Base-by-base conservation (phyloP, 2,797 vertebrate species). In the Amniataba percoides region DNA sequence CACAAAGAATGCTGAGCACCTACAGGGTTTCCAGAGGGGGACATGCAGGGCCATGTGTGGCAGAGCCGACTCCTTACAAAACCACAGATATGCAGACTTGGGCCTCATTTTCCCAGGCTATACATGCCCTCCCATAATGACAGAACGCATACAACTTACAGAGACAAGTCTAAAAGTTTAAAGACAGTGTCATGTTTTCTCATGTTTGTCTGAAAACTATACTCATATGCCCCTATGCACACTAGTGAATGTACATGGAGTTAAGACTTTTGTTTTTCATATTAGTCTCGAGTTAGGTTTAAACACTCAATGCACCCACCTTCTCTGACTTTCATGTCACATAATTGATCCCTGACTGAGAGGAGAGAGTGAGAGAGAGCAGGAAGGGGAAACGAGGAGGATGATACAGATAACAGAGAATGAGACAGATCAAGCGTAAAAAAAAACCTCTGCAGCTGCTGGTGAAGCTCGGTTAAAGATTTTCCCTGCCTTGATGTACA, bases 21-120 rank as follows among this genome's bases (percentile, higher is more conserved):
- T 64, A 23, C 46, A 64, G 52, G 49, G 66, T 55, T 84, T 65
- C 67, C 72, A 79, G 63, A 65, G 34, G 52, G 36, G 45, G 43
- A 71, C 72, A 7, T 69, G 5, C 66, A 53, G 60, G 62, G 61
- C 76, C 60, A 80, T 81, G 78, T 87, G 77, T 71, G 72, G 64
- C 74, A 58, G 61, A 46, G 48, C 51, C 6, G 58, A 80, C 62
- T 83, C 71, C 42, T 81, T 48, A 68, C 76, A 62, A 87, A 85
- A 87, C 88, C 87, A 87, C 87, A 90, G 80, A 77, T 34, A 87
- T 78, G 88, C 80, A 92, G 88, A 82, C 74, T 48, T 51, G 65
- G 74, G 27, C 77, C 89, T 80, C 2, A 56, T 73, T 69, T 84
- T 85, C 80, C 65, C 74, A 87, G 62, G 73, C 60, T 74, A 31